Conservation (phyloP, 1,140 invertebrate genomes). For the Ptiloglossa arizonensis region DNA sequence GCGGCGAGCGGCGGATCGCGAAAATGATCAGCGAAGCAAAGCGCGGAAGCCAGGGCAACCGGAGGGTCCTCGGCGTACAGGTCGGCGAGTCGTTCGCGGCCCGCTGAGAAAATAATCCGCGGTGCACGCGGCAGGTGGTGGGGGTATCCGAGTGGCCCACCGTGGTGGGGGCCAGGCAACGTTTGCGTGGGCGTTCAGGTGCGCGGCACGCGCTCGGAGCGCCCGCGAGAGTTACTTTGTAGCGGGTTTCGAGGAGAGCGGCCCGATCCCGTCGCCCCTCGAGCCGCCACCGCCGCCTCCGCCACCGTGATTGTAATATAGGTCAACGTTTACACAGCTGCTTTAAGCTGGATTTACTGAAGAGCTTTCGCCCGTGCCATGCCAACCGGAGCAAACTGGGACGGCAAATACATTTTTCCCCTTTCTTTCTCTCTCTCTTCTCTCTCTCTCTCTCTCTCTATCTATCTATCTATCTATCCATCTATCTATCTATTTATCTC, state of each 20-base stretch:
- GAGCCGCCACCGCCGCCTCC: slow-evolving; percentile 13
- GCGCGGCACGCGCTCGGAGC: slow-evolving; percentile 27
- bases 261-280: slow-evolving; percentile 37
- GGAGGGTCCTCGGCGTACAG: not conserved
- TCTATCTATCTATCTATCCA: too few relatives aligned
- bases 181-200: slow-evolving; percentile 2
- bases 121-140: not conserved
- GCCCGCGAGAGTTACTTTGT: slow-evolving; percentile 48
- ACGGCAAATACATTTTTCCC: slow-evolving; percentile 80
- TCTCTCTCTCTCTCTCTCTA: not conserved
- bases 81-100: not conserved
- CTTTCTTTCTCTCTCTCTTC: slow-evolving; percentile 17
- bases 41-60: not conserved
- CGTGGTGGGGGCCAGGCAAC: too few relatives aligned
- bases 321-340: slow-evolving; percentile 81
- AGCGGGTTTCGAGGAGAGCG: slow-evolving; percentile 44
- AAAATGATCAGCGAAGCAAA: not conserved
- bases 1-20: not conserved
- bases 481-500: too few relatives aligned
- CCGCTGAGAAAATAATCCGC: slow-evolving; percentile 6
- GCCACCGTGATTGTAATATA: slow-evolving; percentile 77
- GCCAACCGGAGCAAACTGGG: slow-evolving; percentile 78
- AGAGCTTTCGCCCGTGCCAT: slow-evolving; percentile 75
- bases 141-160: too few relatives aligned
- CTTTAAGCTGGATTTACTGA: slow-evolving; percentile 80